Conservation (phyloP, 2,888 invertebrate species). For the Caenorhabditis plicata region DNA sequence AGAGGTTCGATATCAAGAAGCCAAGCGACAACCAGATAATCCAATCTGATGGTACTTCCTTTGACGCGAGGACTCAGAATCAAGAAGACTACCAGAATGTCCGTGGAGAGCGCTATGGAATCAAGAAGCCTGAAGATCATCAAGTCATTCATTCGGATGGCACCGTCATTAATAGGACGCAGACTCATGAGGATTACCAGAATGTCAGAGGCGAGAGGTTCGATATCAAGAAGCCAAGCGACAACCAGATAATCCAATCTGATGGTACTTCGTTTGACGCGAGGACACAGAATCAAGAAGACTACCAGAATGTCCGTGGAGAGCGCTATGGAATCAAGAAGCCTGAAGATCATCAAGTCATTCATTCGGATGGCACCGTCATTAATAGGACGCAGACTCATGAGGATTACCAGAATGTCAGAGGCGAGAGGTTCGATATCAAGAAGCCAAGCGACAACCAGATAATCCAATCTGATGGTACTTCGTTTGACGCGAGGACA, state of each 20-base stretch:
- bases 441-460: neutral
- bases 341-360: neutral
- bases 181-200: constrained; percentile 2
- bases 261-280: neutral
- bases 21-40: constrained; percentile 1
- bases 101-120: neutral
- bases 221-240: neutral
- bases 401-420: neutral
- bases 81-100: constrained; percentile 3
- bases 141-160: neutral
- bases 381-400: neutral
- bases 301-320: constrained; percentile 1
- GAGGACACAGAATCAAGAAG: constrained; percentile 4
- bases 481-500: neutral
- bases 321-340: neutral
- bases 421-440: neutral
- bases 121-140: neutral
- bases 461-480: neutral
- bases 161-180: neutral
- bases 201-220: neutral
- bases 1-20: neutral
- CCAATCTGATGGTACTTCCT: neutral
- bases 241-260: neutral
- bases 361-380: neutral
- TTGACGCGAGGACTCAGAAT: neutral